These are phyloP conservation scores for Cinclus cinclus DNA, from an alignment of 2,113 vertebrate species.

Conservation along the genomic window DNA sequence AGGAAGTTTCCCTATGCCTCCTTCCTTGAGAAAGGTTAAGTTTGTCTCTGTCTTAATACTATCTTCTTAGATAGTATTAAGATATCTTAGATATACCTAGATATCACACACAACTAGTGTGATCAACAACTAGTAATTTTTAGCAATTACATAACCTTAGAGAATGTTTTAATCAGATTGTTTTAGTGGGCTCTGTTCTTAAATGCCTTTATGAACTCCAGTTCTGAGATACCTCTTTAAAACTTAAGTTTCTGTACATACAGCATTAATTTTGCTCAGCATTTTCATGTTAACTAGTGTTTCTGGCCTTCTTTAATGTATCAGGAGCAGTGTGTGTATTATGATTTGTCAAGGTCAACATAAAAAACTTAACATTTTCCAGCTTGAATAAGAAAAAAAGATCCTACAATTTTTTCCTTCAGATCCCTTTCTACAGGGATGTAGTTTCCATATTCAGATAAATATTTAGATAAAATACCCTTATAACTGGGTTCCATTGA, in stretches of 20 bases:
- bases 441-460: not conserved
- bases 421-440: not conserved
- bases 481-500: not conserved
- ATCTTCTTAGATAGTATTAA: too few species aligned
- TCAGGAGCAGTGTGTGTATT: not conserved
- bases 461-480: not conserved
- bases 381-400: not conserved
- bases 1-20: not conserved
- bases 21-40: not conserved
- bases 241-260: not conserved
- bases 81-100: too few species aligned
- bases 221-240: not conserved
- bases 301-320: not conserved
- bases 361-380: not conserved
- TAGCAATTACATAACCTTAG: not conserved
- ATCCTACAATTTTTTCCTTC: not conserved
- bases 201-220: fast-evolving
- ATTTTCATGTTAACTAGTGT: not conserved
- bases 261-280: not conserved
- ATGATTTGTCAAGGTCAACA: not conserved
- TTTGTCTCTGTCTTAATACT: not conserved
- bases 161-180: not conserved
- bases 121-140: not conserved
- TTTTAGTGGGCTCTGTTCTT: not conserved
- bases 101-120: not conserved